phyloP scores from a whole-genome alignment of 2,113 vertebrate species.

The Atractosteus spatula region DNA sequence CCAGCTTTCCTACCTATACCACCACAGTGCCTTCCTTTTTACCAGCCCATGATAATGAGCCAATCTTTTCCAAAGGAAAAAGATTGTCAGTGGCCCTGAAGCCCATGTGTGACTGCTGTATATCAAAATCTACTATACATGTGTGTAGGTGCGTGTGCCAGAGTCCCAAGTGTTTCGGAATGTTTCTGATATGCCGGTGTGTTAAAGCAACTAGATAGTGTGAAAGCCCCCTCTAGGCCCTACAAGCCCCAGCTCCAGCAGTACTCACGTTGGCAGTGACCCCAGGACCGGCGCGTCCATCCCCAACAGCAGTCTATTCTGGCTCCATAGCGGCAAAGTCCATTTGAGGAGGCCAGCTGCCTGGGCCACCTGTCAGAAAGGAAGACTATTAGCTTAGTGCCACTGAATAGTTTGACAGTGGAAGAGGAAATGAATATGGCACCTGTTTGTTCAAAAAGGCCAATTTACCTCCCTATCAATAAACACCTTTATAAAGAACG shows the following conservation, averaged over 20 bases:
- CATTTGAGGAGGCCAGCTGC: conserved; percentile 78
- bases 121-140: background rate
- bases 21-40: too few relatives aligned
- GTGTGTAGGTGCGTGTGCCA: conserved; percentile 14
- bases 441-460: too few relatives aligned
- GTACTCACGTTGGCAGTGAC: conserved; percentile 96
- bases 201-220: conserved; percentile 30
- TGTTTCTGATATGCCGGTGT: conserved; percentile 14
- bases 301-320: conserved; percentile 98
- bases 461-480: too few relatives aligned
- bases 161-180: conserved; percentile 11
- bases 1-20: too few relatives aligned
- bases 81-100: conserved; percentile 24
- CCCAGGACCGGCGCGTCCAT: conserved; percentile 86
- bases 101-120: conserved; percentile 9
- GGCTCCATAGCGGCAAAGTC: conserved; percentile 86
- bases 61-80: conserved; percentile 39
- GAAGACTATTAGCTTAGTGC: conserved; percentile 33
- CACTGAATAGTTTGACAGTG: background rate
- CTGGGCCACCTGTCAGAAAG: conserved; percentile 83
- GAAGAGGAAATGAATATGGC: too few relatives aligned
- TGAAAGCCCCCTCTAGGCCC: conserved; percentile 54
- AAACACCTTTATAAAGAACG: too few relatives aligned
- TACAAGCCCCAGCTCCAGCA: conserved; percentile 45
- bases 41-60: background rate